Evolutionary conservation across 2,113 vertebrate genomes (phyloP), one percentile per base, ranked within the genome.

Genomic region (Brachyhypopomus gauderio): DNA sequence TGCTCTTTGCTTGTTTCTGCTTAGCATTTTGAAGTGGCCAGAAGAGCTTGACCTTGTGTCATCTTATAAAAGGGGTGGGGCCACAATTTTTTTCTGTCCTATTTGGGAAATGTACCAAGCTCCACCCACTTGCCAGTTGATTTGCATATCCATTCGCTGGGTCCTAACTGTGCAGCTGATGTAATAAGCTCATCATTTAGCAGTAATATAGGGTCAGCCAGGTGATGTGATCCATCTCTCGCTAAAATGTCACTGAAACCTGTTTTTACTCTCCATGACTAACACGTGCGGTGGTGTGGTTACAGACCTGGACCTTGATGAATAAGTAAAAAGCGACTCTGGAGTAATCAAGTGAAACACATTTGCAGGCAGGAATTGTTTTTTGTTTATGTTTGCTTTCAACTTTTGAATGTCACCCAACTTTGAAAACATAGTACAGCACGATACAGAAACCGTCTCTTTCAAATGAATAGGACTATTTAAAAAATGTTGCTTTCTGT

Each of bases 11-110:
- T 85, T 83, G 59, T 81, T 79, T 71, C 64, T 72, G 74, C 60
- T 48, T 56, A 81, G 76, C 77, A 77, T 83, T 77, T 77, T 36
- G 36, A 77, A 79, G 63, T 52, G 72, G 56, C 66, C 73, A n/a
- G 70, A 84, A 77, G 67, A 67, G 63, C 77, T 83, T 78, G 83
- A 85, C 85, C 85, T 87, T 85, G 85, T 75, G 8, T 85, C 73
- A 41, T 72, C 58, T 83, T 77, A 77, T 78, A 79, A 59, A 74
- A 81, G 75, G 70, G 66, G 81, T 34, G 22, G 75, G 34, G 60
- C 23, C 30, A 16, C 58, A 30, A 36, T 56, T n/a, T 56, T 56
- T 84, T 80, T 58, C 73, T 84, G 82, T 52, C 84, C n/a, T 58
- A 73, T 64, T 74, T 63, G 27, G 25, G 76, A 52, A 80, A 84